Percentiles rank a stretch among this genome's conserved stretches.
phyloP scores from a whole-genome alignment of 2,888 invertebrate species.

The Cryptocheilus praepositus region DNA sequence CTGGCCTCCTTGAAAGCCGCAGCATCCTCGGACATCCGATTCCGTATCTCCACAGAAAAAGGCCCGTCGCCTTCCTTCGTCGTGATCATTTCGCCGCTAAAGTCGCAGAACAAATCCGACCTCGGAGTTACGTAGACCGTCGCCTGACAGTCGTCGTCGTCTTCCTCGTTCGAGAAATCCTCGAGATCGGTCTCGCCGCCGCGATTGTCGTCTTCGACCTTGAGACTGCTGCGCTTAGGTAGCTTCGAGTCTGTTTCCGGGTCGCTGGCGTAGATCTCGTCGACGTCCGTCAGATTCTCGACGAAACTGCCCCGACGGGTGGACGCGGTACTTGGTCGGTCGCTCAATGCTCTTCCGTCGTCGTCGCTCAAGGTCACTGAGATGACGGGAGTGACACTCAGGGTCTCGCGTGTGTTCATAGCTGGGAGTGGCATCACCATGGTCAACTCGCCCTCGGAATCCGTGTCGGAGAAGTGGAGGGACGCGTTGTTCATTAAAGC shows the following conservation, averaged over 20 bases:
- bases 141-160: slow-evolving; percentile 50
- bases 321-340: slow-evolving; percentile 23
- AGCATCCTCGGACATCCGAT: slow-evolving; percentile 61
- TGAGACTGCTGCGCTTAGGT: slow-evolving; percentile 36
- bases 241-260: slow-evolving; percentile 46
- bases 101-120: slow-evolving; percentile 64
- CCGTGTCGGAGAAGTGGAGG: slow-evolving; percentile 71
- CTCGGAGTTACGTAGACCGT: slow-evolving; percentile 59
- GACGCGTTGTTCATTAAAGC: slow-evolving; percentile 71
- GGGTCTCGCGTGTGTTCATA: slow-evolving; percentile 30
- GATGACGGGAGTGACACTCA: slow-evolving; percentile 57
- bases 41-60: slow-evolving; percentile 69
- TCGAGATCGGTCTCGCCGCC: slow-evolving; percentile 70
- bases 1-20: not conserved
- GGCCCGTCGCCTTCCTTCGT: slow-evolving; percentile 73
- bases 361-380: slow-evolving; percentile 58
- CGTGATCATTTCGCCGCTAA: slow-evolving; percentile 67
- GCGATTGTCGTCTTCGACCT: slow-evolving; percentile 42
- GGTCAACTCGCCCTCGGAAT: slow-evolving; percentile 70
- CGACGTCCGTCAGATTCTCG: slow-evolving; percentile 69
- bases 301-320: slow-evolving; percentile 56
- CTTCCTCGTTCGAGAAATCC: slow-evolving; percentile 68
- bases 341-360: slow-evolving; percentile 19
- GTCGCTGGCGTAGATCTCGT: slow-evolving; percentile 70
- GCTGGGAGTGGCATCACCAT: slow-evolving; percentile 38